Evolutionary conservation across 2,888 invertebrate species (phyloP).

Genomic region (Drosophila nr. perissopoda): DNA sequence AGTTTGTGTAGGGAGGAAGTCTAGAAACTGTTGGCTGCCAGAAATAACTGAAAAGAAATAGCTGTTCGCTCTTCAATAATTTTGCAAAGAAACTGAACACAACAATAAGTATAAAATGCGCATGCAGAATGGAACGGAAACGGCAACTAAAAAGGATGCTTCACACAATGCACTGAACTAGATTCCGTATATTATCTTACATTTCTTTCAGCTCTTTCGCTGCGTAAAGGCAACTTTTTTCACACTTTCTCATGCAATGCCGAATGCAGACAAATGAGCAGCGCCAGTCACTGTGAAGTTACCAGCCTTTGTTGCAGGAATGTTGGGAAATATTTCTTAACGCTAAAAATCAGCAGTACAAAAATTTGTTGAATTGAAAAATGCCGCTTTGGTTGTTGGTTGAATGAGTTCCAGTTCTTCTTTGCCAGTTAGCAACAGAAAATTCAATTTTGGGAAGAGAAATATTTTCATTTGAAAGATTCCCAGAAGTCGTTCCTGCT

Average conservation of each 20-base stretch:
- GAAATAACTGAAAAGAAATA: slow-evolving; percentile 51
- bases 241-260: slow-evolving; percentile 61
- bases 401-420: slow-evolving; percentile 2
- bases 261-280: slow-evolving; percentile 57
- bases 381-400: slow-evolving; percentile 15
- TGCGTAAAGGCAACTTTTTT: slow-evolving; percentile 59
- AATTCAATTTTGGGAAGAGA: not conserved
- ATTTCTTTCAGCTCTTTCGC: slow-evolving; percentile 51
- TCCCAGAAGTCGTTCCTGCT: slow-evolving; percentile 21
- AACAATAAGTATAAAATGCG: slow-evolving; percentile 59
- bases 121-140: slow-evolving; percentile 59
- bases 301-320: slow-evolving; percentile 49
- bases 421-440: slow-evolving; percentile 2
- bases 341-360: slow-evolving; percentile 57
- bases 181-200: slow-evolving; percentile 48
- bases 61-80: slow-evolving; percentile 67
- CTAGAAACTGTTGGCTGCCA: slow-evolving; percentile 33
- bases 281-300: slow-evolving; percentile 24
- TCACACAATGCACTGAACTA: slow-evolving; percentile 56
- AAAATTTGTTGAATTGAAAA: slow-evolving; percentile 52
- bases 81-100: slow-evolving; percentile 35
- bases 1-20: slow-evolving; percentile 6
- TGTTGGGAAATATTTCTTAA: slow-evolving; percentile 52
- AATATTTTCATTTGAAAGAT: slow-evolving; percentile 4
- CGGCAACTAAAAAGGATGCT: slow-evolving; percentile 48